phyloP scores from a whole-genome alignment of 1,140 invertebrate species.

The Caerostris extrusa region DNA sequence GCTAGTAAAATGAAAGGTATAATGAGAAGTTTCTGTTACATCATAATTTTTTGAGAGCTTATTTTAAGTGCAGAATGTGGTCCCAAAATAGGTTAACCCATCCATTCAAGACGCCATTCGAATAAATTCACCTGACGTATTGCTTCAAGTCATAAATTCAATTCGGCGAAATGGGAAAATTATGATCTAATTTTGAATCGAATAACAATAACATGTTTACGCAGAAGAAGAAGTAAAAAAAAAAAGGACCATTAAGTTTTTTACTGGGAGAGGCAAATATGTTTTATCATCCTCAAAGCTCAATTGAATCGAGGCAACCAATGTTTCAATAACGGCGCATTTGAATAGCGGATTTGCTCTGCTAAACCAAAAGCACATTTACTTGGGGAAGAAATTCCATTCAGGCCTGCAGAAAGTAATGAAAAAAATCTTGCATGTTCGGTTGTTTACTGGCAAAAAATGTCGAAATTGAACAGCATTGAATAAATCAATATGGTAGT shows the following conservation, averaged over 20 bases:
- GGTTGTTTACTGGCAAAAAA: not conserved
- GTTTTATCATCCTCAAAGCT: not conserved
- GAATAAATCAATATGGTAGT: constrained; percentile 17
- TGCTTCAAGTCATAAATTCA: too few relatives aligned
- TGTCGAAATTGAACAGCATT: not conserved
- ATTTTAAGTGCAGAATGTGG: too few relatives aligned
- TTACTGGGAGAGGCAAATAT: not conserved
- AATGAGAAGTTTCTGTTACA: too few relatives aligned
- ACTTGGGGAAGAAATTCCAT: too few relatives aligned
- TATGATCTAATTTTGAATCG: not conserved
- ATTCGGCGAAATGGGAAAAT: not conserved
- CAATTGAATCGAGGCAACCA: not conserved
- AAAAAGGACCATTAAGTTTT: not conserved
- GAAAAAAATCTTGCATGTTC: not conserved
- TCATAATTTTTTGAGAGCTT: too few relatives aligned
- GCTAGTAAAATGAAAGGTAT: too few relatives aligned
- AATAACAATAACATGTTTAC: not conserved
- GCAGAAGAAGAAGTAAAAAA: not conserved
- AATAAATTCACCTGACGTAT: too few relatives aligned
- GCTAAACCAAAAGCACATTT: too few relatives aligned
- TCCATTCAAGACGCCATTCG: too few relatives aligned
- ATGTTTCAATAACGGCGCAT: not conserved
- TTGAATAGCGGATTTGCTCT: not conserved
- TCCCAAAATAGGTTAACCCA: too few relatives aligned
- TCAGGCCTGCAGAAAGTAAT: too few relatives aligned